phyloP scores from a whole-genome alignment of 2,797 vertebrate species.

The Vespertilio murinus region DNA sequence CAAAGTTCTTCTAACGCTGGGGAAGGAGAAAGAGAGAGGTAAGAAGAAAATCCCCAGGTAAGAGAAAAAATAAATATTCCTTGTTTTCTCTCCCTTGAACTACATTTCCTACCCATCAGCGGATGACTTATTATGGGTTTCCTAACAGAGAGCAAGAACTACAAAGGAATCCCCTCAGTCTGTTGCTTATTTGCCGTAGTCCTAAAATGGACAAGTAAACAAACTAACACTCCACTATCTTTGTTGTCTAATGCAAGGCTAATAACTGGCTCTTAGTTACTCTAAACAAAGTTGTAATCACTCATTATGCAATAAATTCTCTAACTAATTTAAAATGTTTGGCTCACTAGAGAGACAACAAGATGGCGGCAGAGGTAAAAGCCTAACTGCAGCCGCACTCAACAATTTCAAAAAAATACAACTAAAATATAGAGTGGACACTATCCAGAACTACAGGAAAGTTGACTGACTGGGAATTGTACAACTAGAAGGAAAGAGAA shows the following conservation, averaged over 20 bases:
- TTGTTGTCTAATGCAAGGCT: conserved; percentile 54
- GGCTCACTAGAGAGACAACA: conserved; percentile 28
- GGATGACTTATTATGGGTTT: neutral
- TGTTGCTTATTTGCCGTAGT: conserved; percentile 69
- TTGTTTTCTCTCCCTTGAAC: neutral
- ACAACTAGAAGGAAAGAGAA: too few species aligned
- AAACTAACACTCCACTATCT: conserved; percentile 39
- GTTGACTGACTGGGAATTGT: too few species aligned
- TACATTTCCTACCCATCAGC: neutral
- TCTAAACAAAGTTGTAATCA: conserved; percentile 62
- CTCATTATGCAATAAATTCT: conserved; percentile 36
- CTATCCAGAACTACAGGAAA: too few species aligned
- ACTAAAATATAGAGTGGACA: too few species aligned
- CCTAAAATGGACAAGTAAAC: conserved; percentile 72
- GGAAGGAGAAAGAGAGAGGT: neutral
- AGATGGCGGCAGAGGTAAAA: too few species aligned
- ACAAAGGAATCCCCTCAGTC: conserved; percentile 42
- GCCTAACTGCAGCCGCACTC: too few species aligned
- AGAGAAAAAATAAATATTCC: neutral
- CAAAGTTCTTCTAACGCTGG: neutral
- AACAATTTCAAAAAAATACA: too few species aligned
- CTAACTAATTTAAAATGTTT: conserved; percentile 47
- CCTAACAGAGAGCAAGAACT: conserved; percentile 31
- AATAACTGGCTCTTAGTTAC: conserved; percentile 50
- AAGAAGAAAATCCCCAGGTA: neutral